These are phyloP conservation scores for Fissipunctia ypsillon DNA, from an alignment of 2,888 invertebrate species.

Conservation along the genomic window DNA sequence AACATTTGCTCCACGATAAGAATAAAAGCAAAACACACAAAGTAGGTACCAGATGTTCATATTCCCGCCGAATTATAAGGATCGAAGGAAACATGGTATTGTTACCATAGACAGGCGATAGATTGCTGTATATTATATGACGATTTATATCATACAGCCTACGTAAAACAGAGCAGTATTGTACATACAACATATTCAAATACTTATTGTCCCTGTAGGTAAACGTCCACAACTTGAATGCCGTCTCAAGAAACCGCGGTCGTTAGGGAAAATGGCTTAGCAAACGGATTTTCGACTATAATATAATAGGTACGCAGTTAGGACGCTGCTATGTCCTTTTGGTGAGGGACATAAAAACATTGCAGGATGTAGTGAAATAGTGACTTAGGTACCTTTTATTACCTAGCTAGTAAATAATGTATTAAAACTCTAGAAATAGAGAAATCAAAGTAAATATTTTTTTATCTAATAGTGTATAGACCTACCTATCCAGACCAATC, in stretches of 20 bases:
- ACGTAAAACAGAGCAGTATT: constrained; percentile 29
- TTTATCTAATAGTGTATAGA: not conserved
- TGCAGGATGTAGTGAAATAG: constrained; percentile 5
- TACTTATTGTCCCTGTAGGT: constrained; percentile 41
- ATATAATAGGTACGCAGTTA: constrained; percentile 33
- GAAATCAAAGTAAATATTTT: constrained; percentile 1
- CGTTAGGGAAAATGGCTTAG: constrained; percentile 50
- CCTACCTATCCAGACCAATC: not conserved
- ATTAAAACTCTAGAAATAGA: not conserved
- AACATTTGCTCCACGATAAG: constrained; percentile 46
- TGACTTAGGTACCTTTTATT: not conserved
- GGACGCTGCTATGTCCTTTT: constrained; percentile 6
- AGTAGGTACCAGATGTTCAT: constrained; percentile 63
- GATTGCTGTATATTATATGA: constrained; percentile 35
- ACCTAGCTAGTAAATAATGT: too few species aligned
- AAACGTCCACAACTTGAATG: constrained; percentile 40
- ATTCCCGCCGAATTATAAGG: constrained; percentile 58
- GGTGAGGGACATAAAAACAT: not conserved
- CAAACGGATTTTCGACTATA: constrained; percentile 45
- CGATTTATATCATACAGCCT: constrained; percentile 31
- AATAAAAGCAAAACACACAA: constrained; percentile 61
- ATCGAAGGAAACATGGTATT: constrained; percentile 51
- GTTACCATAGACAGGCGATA: constrained; percentile 45
- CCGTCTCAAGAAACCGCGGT: constrained; percentile 44
- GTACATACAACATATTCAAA: constrained; percentile 37